Evolutionary conservation across 2,797 vertebrate genomes (phyloP).

Genomic region (Adelosebastes latens): DNA sequence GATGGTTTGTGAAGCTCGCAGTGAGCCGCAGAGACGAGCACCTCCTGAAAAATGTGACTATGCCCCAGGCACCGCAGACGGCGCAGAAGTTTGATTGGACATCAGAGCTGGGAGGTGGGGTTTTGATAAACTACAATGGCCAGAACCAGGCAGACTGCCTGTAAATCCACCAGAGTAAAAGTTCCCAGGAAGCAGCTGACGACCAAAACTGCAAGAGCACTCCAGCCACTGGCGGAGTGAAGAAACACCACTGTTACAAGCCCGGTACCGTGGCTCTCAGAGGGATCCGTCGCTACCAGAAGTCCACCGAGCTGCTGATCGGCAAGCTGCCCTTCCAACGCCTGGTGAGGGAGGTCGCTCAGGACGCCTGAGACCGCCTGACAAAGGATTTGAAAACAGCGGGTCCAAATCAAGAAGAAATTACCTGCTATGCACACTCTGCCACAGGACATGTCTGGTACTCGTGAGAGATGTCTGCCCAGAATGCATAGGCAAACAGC

Average conservation of each 20-base stretch:
- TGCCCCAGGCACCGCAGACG: no score
- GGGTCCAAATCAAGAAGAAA: background rate
- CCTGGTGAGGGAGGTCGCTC: slow-evolving; percentile 20
- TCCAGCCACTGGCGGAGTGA: slow-evolving; percentile 6
- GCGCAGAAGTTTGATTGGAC: no score
- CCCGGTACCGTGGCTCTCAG: slow-evolving; percentile 17
- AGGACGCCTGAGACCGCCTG: slow-evolving; percentile 1
- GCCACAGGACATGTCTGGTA: no score
- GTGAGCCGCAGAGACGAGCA: no score
- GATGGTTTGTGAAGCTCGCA: no score
- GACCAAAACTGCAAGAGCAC: background rate
- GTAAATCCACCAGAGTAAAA: background rate
- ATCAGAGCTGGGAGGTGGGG: background rate
- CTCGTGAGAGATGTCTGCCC: background rate
- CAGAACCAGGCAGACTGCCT: background rate
- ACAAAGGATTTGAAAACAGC: no score
- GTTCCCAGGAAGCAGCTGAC: background rate
- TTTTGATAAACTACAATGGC: background rate
- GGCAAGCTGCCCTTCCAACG: slow-evolving; percentile 41
- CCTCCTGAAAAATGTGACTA: no score
- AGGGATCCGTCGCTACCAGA: slow-evolving; percentile 28
- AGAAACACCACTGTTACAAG: slow-evolving; percentile 16
- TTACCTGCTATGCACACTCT: no score
- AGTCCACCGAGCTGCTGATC: slow-evolving; percentile 32
- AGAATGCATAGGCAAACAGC: background rate